phyloP scores from a whole-genome alignment of 1,140 invertebrate species.

The Hetaerina americana region DNA sequence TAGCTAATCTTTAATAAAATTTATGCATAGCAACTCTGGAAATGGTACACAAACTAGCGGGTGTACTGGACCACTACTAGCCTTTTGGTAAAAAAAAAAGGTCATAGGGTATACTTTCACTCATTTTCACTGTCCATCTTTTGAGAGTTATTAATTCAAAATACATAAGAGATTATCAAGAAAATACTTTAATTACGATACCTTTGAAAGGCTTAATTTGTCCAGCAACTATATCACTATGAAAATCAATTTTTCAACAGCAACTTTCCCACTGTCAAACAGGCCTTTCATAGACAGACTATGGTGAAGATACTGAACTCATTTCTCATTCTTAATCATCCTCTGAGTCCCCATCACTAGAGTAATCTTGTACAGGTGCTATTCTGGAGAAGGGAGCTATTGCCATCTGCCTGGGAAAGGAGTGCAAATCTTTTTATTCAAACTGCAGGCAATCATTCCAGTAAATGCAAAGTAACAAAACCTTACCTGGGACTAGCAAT shows the following conservation, averaged over 20 bases:
- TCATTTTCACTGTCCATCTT: not conserved
- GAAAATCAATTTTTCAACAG: not conserved
- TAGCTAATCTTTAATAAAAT: not conserved
- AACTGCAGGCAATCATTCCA: constrained; percentile 8
- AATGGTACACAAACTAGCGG: not conserved
- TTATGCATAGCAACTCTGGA: not conserved
- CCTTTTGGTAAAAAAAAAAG: not conserved
- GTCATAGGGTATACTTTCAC: not conserved
- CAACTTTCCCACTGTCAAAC: not conserved
- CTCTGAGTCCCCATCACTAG: constrained; percentile 78
- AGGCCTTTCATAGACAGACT: too few species aligned
- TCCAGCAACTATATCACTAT: not conserved
- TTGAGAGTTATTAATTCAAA: not conserved
- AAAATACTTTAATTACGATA: not conserved
- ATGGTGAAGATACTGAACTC: not conserved
- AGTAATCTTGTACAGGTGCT: constrained; percentile 55
- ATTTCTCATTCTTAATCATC: constrained; percentile 46
- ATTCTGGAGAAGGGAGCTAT: constrained; percentile 56
- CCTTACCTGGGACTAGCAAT: constrained; percentile 6
- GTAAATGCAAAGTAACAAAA: constrained; percentile 14
- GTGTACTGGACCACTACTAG: not conserved
- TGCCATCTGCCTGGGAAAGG: constrained; percentile 57
- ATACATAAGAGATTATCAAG: not conserved
- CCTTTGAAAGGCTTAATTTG: not conserved
- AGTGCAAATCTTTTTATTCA: constrained; percentile 8